Conservation (phyloP, 37 sponge, comb jelly and placozoan species). For the Bolinopsis microptera region DNA sequence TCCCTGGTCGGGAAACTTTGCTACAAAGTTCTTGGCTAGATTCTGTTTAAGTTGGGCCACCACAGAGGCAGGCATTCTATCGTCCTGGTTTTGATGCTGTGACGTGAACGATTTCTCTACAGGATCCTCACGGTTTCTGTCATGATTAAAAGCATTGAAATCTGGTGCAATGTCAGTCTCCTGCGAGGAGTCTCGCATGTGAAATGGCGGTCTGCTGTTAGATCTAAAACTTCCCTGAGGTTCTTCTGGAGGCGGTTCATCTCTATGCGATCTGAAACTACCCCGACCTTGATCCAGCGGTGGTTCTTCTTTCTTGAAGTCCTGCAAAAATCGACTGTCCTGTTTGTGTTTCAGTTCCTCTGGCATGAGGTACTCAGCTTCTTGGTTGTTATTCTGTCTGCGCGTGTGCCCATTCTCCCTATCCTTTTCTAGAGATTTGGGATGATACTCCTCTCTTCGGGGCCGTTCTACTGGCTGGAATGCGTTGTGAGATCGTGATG, state of each 20-base stretch:
- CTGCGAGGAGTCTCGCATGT: neutral
- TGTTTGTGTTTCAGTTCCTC: slow-evolving; percentile 58
- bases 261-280: neutral
- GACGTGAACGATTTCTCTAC: neutral
- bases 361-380: slow-evolving; percentile 41
- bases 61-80: slow-evolving; percentile 27
- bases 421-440: neutral
- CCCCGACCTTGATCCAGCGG: neutral
- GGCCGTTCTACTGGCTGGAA: neutral
- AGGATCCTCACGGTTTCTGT: neutral
- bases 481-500: neutral
- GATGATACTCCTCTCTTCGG: slow-evolving; percentile 11
- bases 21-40: slow-evolving; percentile 48
- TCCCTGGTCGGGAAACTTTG: slow-evolving; percentile 5
- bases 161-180: neutral
- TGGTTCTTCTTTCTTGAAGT: neutral
- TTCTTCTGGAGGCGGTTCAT: neutral
- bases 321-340: neutral
- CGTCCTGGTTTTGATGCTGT: neutral
- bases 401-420: neutral
- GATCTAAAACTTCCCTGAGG: neutral
- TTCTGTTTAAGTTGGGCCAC: slow-evolving; percentile 58
- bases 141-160: neutral
- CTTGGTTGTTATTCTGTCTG: neutral
- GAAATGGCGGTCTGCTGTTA: neutral